Percentiles rank a stretch among this genome's conserved stretches.
Conservation (phyloP, 2,797 vertebrate genomes). For the Triplophysa bombifrons region DNA sequence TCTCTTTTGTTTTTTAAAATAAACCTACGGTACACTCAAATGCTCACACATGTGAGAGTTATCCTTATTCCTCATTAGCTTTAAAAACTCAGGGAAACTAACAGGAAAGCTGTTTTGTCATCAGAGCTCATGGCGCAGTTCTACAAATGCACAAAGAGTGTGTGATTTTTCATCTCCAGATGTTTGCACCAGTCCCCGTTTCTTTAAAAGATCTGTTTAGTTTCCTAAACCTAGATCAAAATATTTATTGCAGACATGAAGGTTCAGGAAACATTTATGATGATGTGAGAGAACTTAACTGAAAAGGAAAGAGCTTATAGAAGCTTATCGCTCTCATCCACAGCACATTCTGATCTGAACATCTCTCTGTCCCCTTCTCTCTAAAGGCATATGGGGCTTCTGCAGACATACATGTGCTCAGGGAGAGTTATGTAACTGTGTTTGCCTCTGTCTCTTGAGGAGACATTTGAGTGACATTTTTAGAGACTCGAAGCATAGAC, state of each 20-base stretch:
- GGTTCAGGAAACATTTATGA: conserved; percentile 25
- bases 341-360: conserved; percentile 26
- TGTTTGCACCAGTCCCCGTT: conserved; percentile 1
- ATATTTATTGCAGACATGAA: not conserved
- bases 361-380: not conserved
- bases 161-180: not conserved
- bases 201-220: conserved; percentile 10
- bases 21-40: too few species aligned
- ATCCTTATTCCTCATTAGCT: too few species aligned
- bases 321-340: conserved; percentile 25
- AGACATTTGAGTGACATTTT: conserved; percentile 29
- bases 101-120: not conserved
- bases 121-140: too few species aligned
- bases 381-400: conserved; percentile 14
- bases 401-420: conserved; percentile 13
- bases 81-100: not conserved
- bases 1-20: too few species aligned
- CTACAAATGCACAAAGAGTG: not conserved
- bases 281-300: conserved; percentile 11
- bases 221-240: conserved; percentile 30
- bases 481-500: conserved; percentile 12
- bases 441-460: conserved; percentile 33
- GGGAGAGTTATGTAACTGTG: conserved; percentile 19
- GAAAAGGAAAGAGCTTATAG: not conserved
- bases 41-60: not conserved